Percentiles rank a stretch among this genome's conserved stretches.
Conservation (phyloP, 2,888 invertebrate species). For the Chymomyza amoena region DNA sequence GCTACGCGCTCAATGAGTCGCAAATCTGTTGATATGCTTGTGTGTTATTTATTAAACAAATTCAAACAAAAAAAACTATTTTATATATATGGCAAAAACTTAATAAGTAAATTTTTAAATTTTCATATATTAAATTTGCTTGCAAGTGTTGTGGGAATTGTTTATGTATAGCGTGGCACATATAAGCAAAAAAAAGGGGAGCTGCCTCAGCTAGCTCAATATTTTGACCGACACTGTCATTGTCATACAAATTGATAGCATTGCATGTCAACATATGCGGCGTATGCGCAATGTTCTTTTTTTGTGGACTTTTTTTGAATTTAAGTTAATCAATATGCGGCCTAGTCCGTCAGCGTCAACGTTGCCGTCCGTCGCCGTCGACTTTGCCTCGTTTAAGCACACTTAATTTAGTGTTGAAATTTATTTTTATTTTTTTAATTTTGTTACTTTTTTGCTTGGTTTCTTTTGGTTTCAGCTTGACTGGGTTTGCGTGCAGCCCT, state of each 20-base stretch:
- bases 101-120: neutral
- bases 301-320: slow-evolving; percentile 1
- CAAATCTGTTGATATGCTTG: slow-evolving; percentile 21
- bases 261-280: slow-evolving; percentile 14
- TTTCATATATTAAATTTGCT: neutral
- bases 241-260: neutral
- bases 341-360: neutral
- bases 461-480: slow-evolving; percentile 10
- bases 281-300: slow-evolving; percentile 50
- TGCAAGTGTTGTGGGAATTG: slow-evolving; percentile 33
- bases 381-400: slow-evolving; percentile 65
- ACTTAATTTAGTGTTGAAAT: slow-evolving; percentile 35
- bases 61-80: neutral
- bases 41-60: neutral
- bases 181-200: neutral
- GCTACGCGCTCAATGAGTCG: slow-evolving; percentile 40
- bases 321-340: slow-evolving; percentile 47
- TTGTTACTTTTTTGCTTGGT: neutral
- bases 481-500: slow-evolving; percentile 33
- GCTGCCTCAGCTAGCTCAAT: neutral
- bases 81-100: neutral
- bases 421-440: slow-evolving; percentile 10
- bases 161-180: neutral
- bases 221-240: slow-evolving; percentile 28
- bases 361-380: too few relatives aligned